Evolutionary conservation across 2,888 invertebrate genomes (phyloP).

Genomic region (Entomobrya proxima): DNA sequence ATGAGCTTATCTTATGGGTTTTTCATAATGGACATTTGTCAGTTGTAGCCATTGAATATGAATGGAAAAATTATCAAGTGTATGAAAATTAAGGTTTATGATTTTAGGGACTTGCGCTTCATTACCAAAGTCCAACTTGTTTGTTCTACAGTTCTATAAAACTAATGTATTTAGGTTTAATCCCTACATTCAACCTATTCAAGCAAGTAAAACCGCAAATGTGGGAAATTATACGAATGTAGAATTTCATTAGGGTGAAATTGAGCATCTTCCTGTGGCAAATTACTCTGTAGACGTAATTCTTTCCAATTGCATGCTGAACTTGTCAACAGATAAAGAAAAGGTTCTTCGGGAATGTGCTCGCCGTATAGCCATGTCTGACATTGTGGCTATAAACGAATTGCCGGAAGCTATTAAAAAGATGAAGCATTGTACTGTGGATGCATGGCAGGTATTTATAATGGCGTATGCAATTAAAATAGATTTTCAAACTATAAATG

Average conservation of each 20-base stretch:
- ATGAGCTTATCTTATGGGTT: too few relatives aligned
- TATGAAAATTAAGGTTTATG: too few relatives aligned
- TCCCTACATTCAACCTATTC: too few relatives aligned
- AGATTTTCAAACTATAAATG: not conserved
- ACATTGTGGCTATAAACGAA: slow-evolving; percentile 60
- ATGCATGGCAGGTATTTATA: slow-evolving; percentile 60
- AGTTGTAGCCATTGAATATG: too few relatives aligned
- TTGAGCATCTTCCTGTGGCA: slow-evolving; percentile 66
- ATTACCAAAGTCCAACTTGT: too few relatives aligned
- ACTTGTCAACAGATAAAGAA: slow-evolving; percentile 57
- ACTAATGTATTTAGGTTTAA: too few relatives aligned
- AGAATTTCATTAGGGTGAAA: slow-evolving; percentile 67
- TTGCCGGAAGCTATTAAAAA: slow-evolving; percentile 57
- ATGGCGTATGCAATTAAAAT: not conserved
- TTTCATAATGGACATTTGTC: too few relatives aligned
- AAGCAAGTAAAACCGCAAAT: slow-evolving; percentile 54
- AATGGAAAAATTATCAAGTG: too few relatives aligned
- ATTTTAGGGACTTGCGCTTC: too few relatives aligned
- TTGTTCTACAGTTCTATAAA: too few relatives aligned
- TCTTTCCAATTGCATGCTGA: slow-evolving; percentile 66
- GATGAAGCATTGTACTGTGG: slow-evolving; percentile 59
- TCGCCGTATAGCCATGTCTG: slow-evolving; percentile 63
- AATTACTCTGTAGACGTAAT: slow-evolving; percentile 63
- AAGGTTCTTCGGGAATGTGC: slow-evolving; percentile 55
- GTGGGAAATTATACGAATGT: slow-evolving; percentile 50